phyloP scores from a whole-genome alignment of 30 jellyfish, hydroid and myxozoan species.

The Morbakka virulenta region DNA sequence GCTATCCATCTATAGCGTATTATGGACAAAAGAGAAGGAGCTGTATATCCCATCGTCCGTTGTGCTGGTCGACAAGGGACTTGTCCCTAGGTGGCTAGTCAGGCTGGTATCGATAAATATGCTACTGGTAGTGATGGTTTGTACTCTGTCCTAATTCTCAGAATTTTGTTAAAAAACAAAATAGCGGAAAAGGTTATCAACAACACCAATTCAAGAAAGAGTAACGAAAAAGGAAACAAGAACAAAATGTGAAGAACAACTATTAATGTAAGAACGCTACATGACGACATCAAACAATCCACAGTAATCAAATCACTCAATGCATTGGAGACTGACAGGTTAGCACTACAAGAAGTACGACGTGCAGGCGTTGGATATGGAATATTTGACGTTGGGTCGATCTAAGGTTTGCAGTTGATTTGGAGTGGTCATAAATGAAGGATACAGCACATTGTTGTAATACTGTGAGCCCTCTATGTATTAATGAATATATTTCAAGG shows the following conservation, averaged over 20 bases:
- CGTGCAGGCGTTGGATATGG: not conserved
- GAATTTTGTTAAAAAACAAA: no score
- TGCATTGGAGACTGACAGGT: not conserved
- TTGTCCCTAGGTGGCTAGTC: no score
- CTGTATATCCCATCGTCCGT: no score
- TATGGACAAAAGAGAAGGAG: no score
- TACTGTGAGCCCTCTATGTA: not conserved
- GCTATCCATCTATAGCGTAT: no score
- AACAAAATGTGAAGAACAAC: not conserved
- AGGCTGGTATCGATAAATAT: no score
- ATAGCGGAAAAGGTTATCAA: no score
- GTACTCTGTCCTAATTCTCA: no score
- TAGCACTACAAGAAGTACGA: not conserved
- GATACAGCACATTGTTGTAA: not conserved
- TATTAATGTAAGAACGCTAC: slow-evolving; percentile 4
- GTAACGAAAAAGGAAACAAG: not conserved
- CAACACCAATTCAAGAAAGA: not conserved
- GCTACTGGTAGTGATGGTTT: no score
- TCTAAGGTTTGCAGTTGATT: slow-evolving; percentile 2
- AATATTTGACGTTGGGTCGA: not conserved
- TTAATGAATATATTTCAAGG: not conserved
- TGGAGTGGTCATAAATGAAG: slow-evolving; percentile 4
- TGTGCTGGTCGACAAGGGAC: no score
- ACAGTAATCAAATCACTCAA: not conserved
- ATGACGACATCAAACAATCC: not conserved